Conservation (phyloP, 2,797 vertebrate genomes). For the Iguana delicatissima region DNA sequence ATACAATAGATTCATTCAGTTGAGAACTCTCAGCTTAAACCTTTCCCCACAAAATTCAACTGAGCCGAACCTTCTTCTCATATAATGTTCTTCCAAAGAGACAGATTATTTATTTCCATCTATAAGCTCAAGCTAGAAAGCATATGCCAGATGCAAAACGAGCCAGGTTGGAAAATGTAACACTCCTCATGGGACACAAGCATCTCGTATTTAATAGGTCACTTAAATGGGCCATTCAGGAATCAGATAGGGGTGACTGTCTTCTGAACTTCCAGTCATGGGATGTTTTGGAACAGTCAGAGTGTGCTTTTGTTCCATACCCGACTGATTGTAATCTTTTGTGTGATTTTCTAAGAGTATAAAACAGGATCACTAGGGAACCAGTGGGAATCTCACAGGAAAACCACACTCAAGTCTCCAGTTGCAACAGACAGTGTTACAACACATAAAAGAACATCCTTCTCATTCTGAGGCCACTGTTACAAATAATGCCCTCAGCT, state of each 20-base stretch:
- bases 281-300: constrained; percentile 8
- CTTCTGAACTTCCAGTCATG: neutral
- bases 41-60: neutral
- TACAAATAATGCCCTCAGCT: constrained; percentile 9
- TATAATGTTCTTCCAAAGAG: neutral
- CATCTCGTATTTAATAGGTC: accelerated
- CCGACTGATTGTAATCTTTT: neutral
- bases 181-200: neutral
- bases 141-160: neutral
- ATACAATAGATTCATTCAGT: neutral
- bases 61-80: neutral
- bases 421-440: neutral
- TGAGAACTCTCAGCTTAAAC: no score
- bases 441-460: constrained; percentile 21
- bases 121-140: neutral
- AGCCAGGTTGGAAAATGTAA: neutral
- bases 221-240: neutral
- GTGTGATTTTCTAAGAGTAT: constrained; percentile 13
- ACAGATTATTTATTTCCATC: neutral
- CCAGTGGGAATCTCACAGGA: constrained; percentile 13
- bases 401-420: neutral
- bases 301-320: constrained; percentile 9
- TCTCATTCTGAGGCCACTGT: constrained; percentile 49
- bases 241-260: constrained; percentile 14
- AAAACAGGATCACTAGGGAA: neutral